These are phyloP conservation scores for Girardinichthys multiradiatus DNA, from an alignment of 2,113 vertebrate genomes.

Conservation along the genomic window DNA sequence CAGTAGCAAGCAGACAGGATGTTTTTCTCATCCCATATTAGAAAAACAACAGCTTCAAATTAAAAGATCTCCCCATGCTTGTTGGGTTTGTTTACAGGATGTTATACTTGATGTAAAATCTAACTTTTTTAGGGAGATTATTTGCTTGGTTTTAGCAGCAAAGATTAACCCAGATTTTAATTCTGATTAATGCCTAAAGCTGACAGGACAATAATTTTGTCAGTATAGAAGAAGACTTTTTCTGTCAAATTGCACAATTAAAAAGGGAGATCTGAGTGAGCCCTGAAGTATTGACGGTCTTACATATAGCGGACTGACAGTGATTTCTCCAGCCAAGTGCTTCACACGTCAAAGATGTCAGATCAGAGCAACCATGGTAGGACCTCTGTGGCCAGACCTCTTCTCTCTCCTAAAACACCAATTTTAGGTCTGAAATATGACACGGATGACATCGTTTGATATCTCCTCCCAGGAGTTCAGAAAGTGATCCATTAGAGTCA, in stretches of 20 bases:
- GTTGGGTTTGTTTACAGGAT: conserved; percentile 41
- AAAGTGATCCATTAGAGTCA: conserved; percentile 76
- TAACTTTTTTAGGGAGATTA: conserved; percentile 1
- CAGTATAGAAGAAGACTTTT: background rate
- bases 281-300: conserved; percentile 1
- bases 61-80: conserved; percentile 4
- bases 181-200: background rate
- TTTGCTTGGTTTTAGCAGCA: no score
- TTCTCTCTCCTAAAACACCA: conserved; percentile 11
- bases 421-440: conserved; percentile 60
- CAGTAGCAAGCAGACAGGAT: conserved; percentile 30
- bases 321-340: conserved; percentile 36
- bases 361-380: conserved; percentile 34
- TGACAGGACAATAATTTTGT: background rate
- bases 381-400: background rate
- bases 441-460: conserved; percentile 72
- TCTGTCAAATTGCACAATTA: background rate
- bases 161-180: background rate
- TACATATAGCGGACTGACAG: conserved; percentile 22
- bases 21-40: conserved; percentile 39
- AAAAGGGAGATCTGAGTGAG: background rate
- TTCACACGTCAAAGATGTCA: conserved; percentile 46
- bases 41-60: conserved; percentile 12
- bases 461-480: conserved; percentile 68
- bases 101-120: conserved; percentile 23